Percentiles rank a stretch among this genome's conserved stretches.
These are phyloP conservation scores for Micronisus gabar DNA, from an alignment of 2,113 vertebrate genomes.

Conservation along the genomic window DNA sequence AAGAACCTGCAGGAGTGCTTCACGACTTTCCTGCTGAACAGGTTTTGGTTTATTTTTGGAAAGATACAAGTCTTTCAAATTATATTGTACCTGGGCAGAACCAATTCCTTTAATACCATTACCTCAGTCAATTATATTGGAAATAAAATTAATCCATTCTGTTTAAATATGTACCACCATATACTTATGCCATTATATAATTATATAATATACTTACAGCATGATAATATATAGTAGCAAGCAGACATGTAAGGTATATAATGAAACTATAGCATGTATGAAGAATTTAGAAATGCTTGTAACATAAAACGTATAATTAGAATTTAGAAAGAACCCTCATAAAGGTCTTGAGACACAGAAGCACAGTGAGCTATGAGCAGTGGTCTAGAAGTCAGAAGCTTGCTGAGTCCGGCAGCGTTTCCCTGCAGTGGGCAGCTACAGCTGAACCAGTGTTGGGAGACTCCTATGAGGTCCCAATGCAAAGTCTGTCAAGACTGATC, in stretches of 20 bases:
- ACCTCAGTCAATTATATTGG: background rate
- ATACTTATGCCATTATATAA: background rate
- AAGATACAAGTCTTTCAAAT: background rate
- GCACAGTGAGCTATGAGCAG: background rate
- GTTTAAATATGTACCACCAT: background rate
- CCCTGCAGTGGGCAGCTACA: background rate
- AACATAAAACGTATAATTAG: fast-evolving
- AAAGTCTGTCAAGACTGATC: background rate
- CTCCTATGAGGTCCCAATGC: background rate
- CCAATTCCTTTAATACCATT: background rate
- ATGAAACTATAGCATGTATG: background rate
- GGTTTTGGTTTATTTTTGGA: background rate
- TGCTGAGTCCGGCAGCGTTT: background rate
- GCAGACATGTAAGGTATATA: background rate
- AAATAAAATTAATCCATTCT: background rate
- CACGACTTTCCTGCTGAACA: background rate
- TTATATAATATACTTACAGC: background rate
- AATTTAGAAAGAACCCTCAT: background rate
- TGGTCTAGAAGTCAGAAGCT: background rate
- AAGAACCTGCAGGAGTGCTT: background rate
- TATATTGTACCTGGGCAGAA: background rate
- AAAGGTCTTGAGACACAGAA: background rate
- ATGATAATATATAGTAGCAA: background rate
- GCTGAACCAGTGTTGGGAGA: background rate
- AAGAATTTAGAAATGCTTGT: background rate